A percentile compares a stretch with the other conserved stretches of the same genome.
phyloP scores from a whole-genome alignment of 2,113 vertebrate species.

The Podarcis raffonei region DNA sequence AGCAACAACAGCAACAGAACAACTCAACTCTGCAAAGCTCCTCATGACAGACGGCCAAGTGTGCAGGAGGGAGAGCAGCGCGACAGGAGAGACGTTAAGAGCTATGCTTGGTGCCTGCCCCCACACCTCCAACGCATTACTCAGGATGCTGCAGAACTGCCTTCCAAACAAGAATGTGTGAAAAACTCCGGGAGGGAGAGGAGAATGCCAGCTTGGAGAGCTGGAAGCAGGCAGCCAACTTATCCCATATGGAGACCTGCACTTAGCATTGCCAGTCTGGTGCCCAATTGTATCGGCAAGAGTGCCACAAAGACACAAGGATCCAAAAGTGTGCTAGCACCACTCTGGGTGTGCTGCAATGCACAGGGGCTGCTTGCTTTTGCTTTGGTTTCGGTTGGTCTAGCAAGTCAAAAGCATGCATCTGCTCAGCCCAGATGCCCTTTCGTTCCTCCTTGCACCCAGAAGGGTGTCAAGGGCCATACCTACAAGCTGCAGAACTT shows the following conservation, averaged over 20 bases:
- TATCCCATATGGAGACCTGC: background rate
- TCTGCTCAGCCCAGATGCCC: no score
- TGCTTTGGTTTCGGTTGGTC: background rate
- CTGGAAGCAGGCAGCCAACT: background rate
- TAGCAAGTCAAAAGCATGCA: no score
- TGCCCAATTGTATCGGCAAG: background rate
- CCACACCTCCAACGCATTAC: background rate
- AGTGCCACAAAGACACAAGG: background rate
- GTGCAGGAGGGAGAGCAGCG: conserved; percentile 17
- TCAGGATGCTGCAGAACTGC: background rate
- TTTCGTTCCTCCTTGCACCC: no score
- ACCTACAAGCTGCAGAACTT: no score
- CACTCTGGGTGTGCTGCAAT: background rate
- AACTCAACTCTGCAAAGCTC: background rate
- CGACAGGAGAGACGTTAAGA: fast-evolving
- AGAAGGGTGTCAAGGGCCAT: no score
- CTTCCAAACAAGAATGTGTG: background rate
- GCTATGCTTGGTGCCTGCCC: background rate
- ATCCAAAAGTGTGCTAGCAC: background rate
- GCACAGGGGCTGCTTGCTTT: no score
- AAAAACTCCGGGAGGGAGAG: background rate
- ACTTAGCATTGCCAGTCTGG: background rate
- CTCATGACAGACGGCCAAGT: background rate
- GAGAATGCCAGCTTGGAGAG: background rate
- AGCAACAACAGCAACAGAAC: background rate